phyloP scores from a whole-genome alignment of 1,140 invertebrate genomes.

The Trichomalopsis sarcophagae region DNA sequence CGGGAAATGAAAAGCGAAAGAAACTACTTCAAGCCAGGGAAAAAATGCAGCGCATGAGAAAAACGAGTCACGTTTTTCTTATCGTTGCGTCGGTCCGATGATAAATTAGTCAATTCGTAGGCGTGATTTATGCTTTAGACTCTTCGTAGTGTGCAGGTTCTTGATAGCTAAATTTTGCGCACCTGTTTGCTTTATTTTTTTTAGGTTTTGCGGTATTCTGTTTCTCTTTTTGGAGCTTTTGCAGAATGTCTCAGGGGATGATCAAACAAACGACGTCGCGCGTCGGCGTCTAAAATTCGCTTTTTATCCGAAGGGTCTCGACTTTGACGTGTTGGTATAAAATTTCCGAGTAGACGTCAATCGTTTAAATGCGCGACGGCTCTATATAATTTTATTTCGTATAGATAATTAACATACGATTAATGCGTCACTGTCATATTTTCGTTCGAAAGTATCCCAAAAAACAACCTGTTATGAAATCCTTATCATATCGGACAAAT shows the following conservation, averaged over 20 bases:
- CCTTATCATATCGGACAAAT: no score
- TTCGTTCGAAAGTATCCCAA: no score
- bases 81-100: background rate
- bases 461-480: no score
- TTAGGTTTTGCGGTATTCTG: background rate
- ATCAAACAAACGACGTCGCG: background rate
- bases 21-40: background rate
- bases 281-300: background rate
- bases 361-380: no score
- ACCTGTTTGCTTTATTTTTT: background rate
- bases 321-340: no score
- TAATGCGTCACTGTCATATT: no score
- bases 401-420: no score
- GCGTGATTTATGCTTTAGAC: constrained; percentile 29
- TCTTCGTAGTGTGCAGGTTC: constrained; percentile 16
- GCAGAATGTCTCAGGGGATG: no score
- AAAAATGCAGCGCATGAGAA: background rate
- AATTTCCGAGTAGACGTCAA: no score
- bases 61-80: background rate
- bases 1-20: background rate
- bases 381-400: no score
- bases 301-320: background rate
- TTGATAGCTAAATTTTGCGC: constrained; percentile 28
- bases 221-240: background rate
- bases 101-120: constrained; percentile 35